phyloP scores from a whole-genome alignment of 30 jellyfish, hydroid and myxozoan genomes.

The Hydra vulgaris region DNA sequence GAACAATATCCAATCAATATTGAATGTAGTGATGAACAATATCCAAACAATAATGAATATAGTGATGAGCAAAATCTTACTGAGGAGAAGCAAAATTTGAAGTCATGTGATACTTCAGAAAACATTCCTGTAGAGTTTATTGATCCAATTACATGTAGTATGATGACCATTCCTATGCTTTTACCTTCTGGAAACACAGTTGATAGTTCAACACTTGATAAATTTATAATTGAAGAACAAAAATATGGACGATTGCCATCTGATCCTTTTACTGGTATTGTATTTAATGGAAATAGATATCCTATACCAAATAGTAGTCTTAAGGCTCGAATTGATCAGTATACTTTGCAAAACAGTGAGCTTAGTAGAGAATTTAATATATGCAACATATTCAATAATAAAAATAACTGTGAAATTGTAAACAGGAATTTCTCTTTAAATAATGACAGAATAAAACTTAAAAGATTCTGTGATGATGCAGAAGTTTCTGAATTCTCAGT shows the following conservation, averaged over 20 bases:
- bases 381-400: neutral
- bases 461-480: neutral
- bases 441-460: neutral
- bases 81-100: neutral
- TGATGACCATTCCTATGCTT: conserved; percentile 68
- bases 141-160: conserved; percentile 68
- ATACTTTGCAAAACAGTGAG: conserved; percentile 10
- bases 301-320: conserved; percentile 69
- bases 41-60: neutral
- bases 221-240: conserved; percentile 31
- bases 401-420: neutral
- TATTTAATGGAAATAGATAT: conserved; percentile 28
- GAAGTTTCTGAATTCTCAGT: neutral
- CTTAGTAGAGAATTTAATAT: neutral
- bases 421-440: neutral
- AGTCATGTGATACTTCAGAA: neutral
- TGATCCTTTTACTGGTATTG: conserved; percentile 93
- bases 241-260: conserved; percentile 62
- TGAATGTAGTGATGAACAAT: neutral
- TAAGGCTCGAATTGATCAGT: conserved; percentile 56
- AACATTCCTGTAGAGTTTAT: conserved; percentile 57
- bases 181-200: conserved; percentile 87
- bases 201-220: conserved; percentile 55
- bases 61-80: neutral
- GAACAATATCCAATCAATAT: neutral